Base-by-base conservation (phyloP, 2,113 vertebrate genomes). In the Bucco capensis region DNA sequence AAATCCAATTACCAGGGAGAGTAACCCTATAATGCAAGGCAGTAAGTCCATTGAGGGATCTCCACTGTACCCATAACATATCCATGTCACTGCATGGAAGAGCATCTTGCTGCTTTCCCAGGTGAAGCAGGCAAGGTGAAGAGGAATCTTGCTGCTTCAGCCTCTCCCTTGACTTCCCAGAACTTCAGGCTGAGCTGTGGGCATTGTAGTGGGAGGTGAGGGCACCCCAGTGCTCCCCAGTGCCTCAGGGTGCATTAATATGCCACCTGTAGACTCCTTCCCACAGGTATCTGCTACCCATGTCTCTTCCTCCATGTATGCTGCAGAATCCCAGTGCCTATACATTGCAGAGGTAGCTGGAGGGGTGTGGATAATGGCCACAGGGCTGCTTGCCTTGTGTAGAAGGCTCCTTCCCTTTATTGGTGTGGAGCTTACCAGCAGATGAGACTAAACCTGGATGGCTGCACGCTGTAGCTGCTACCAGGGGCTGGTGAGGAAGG, bases 271-370 rank as follows among this genome's bases (percentile, higher is more conserved):
- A 37, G 40, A n/a, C 49, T 60, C 47, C 40, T 35, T 44, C 47
- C 54, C 27, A 27, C 9, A 12, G 57, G 24, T 27, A 66, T 21
- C 18, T 8, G 35, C 57, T 10, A 75, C 65, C 33, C 46, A 5
- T 12, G 37, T 1, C 28, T 4, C 56, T 4, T 12, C 31, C 44
- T 23, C 19, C 23, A 0, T 1, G 5, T 5, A 2, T 7, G 1
- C 62, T 2, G 40, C 0, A 53, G 9, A 22, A 14, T 17, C 27
- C 58, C 38, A 3, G 40, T 1, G 12, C 56, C 42, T 7, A 6
- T 10, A 19, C 4, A 0, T 3, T 3, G 47, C 2, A 15, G 6
- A 0, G 3, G 46, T 3, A 33, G n/a, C 3, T 27, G 40, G 19
- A 62, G 10, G 42, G 24, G 49, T 5, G 27, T 21, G n/a, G 19